These are phyloP conservation scores for Hyalella azteca DNA, from an alignment of 2,888 invertebrate genomes.

Conservation along the genomic window DNA sequence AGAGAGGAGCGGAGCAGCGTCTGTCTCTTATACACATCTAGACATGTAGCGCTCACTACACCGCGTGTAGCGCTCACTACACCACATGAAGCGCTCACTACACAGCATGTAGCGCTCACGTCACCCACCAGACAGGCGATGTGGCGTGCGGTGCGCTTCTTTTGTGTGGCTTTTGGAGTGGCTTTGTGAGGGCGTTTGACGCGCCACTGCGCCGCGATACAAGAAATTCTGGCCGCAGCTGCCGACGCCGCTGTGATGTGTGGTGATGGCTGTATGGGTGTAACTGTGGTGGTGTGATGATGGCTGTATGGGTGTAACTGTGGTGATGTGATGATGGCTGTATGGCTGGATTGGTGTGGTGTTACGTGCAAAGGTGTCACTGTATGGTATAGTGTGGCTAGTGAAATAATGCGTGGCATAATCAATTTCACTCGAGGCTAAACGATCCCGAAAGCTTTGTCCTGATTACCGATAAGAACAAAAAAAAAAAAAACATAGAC, in stretches of 20 bases:
- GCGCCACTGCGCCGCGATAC: conserved; percentile 17
- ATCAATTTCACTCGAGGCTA: neutral
- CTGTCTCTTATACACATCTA: too few relatives aligned
- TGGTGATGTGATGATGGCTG: neutral
- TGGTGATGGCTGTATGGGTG: neutral
- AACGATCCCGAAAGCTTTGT: too few relatives aligned
- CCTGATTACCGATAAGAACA: neutral
- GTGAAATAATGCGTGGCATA: neutral
- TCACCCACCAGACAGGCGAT: too few relatives aligned
- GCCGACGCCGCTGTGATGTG: neutral
- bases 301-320: neutral
- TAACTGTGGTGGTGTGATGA: neutral
- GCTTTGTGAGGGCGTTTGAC: neutral
- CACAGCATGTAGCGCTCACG: too few relatives aligned
- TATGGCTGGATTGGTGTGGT: neutral
- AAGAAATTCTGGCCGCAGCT: neutral
- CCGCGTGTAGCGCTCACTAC: too few relatives aligned
- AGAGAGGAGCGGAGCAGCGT: too few relatives aligned
- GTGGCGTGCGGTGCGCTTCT: too few relatives aligned
- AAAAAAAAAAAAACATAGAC: neutral
- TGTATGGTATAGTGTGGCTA: neutral
- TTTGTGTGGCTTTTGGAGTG: neutral
- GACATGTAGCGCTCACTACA: too few relatives aligned
- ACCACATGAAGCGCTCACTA: too few relatives aligned
- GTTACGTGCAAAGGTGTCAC: too few relatives aligned